These are phyloP conservation scores for Aphrophora alni DNA, from an alignment of 2,888 invertebrate genomes.

Conservation along the genomic window DNA sequence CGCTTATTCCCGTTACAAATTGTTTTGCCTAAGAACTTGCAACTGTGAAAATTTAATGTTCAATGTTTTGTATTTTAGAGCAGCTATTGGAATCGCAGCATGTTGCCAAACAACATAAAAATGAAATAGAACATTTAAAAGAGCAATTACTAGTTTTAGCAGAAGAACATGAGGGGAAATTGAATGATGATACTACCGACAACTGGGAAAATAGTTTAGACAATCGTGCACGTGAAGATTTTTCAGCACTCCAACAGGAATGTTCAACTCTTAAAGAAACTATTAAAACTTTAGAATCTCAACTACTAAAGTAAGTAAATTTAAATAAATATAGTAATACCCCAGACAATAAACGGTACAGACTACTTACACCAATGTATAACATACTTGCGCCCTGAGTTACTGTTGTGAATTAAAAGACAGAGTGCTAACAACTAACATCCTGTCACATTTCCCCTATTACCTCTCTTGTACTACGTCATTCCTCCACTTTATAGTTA, in stretches of 20 bases:
- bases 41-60: too few relatives aligned
- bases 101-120: slow-evolving; percentile 59
- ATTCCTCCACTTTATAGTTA: too few relatives aligned
- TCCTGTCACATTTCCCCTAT: too few relatives aligned
- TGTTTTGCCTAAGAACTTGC: too few relatives aligned
- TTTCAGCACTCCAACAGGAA: slow-evolving; percentile 41
- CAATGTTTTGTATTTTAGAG: slow-evolving; percentile 30
- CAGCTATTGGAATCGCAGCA: slow-evolving; percentile 56
- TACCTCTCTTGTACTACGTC: too few relatives aligned
- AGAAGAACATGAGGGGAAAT: slow-evolving; percentile 10
- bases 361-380: too few relatives aligned
- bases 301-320: slow-evolving; percentile 40
- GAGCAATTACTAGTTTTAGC: slow-evolving; percentile 55
- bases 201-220: slow-evolving; percentile 29
- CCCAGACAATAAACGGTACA: too few relatives aligned
- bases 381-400: too few relatives aligned
- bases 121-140: slow-evolving; percentile 60
- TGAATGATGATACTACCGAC: neutral
- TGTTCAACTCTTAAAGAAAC: slow-evolving; percentile 35
- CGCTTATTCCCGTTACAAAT: too few relatives aligned
- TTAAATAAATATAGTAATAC: neutral
- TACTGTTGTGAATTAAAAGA: too few relatives aligned
- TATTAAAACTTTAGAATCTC: slow-evolving; percentile 41
- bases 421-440: too few relatives aligned
- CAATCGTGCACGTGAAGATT: slow-evolving; percentile 43